Percentiles rank a stretch among this genome's conserved stretches.
Evolutionary conservation across 2,888 invertebrate genomes (phyloP).

Genomic region (Spisula subtruncata): DNA sequence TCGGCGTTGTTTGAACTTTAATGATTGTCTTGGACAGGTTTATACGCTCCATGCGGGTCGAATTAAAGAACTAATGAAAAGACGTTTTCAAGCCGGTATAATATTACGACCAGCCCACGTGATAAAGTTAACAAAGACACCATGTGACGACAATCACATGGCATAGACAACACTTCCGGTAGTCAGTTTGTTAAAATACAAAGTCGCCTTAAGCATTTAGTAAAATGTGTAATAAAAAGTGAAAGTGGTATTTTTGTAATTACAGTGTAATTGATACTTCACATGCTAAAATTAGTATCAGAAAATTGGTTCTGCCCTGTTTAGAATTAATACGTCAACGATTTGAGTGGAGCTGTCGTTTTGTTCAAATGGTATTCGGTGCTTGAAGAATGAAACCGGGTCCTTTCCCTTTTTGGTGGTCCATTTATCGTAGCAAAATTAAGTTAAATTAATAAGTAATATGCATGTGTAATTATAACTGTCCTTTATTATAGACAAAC

Average conservation of each 20-base stretch:
- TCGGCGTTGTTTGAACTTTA: background rate
- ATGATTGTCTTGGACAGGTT: background rate
- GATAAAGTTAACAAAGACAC: background rate
- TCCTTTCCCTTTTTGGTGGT: too few relatives aligned
- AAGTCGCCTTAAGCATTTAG: constrained; percentile 22
- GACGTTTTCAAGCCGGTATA: constrained; percentile 6
- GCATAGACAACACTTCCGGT: constrained; percentile 6
- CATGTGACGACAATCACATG: constrained; percentile 6
- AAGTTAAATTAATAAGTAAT: too few relatives aligned
- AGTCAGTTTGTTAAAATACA: background rate
- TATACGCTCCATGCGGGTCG: constrained; percentile 4
- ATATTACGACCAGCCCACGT: background rate
- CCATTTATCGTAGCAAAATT: too few relatives aligned
- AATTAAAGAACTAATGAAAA: constrained; percentile 15
- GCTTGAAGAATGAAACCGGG: too few relatives aligned
- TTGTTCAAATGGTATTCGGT: background rate
- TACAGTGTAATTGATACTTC: constrained; percentile 6
- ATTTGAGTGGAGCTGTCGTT: background rate
- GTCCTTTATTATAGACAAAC: too few relatives aligned
- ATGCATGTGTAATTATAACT: too few relatives aligned
- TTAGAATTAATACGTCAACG: background rate
- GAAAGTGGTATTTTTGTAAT: constrained; percentile 20
- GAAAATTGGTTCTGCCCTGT: background rate
- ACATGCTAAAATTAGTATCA: background rate
- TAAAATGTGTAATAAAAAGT: background rate